Evolutionary conservation across 1,140 invertebrate species (phyloP), one percentile per base, ranked within the genome.

Genomic region (Copidosoma floridanum): DNA sequence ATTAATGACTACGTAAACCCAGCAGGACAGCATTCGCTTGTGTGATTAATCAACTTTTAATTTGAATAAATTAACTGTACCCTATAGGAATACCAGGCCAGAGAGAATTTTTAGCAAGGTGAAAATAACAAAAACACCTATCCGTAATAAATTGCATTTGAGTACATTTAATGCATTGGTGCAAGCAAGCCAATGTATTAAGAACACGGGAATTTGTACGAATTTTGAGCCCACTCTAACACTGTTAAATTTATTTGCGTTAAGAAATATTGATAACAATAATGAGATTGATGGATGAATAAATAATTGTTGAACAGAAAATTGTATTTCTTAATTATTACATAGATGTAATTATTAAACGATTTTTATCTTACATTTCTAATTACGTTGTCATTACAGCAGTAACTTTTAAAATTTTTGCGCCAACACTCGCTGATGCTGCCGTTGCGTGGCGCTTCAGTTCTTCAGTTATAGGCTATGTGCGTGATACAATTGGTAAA

Each of bases 161-260:
- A 2, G 14, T 6, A 57, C 57, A 12, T 20, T 59, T 4, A 50
- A 64, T 55, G 44, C 35, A 1, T 21, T 58, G n/a, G 11, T 64
- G 12, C 27, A 50, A 6, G 26, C 56, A 35, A 59, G 18, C 12
- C 44, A 64, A 47, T 27, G 44, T 26, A 54, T 64, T 7, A 26
- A 16, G 29, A 5, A 21, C 7, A 8, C 11, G 20, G 52, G 20
- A 3, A 20, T 38, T 38, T 53, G 32, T 38, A 37, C n/a, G 14
- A 21, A 11, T 6, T 53, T 53, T 23, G 29, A 53, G 26, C 50
- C 50, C 11, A 53, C 32, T 6, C 10, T 11, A 21, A 3, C 6
- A 38, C 37, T 53, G 50, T 20, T 48, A 20, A 16, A 35, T 59
- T 70, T 69, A 46, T 76, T 68, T 32, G 50, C 40, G 18, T 8